phyloP scores from a whole-genome alignment of 1,140 invertebrate species.

The Eumeta japonica region DNA sequence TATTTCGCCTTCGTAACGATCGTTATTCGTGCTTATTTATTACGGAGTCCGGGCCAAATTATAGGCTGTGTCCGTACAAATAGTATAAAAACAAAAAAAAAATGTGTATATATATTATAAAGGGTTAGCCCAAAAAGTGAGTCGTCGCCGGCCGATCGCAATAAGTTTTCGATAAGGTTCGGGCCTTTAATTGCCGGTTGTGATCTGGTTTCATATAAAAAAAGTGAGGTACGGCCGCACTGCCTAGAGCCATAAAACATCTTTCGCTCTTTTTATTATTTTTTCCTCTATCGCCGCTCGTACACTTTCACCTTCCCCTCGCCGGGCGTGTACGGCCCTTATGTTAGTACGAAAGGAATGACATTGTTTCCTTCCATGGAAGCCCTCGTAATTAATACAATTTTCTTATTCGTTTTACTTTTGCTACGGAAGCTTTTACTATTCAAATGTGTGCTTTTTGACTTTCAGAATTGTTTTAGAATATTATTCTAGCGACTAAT shows the following conservation, averaged over 20 bases:
- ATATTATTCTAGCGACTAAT: no score
- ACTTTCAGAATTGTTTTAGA: no score
- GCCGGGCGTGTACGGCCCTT: no score
- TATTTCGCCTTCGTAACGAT: constrained; percentile 57
- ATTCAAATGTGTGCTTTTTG: no score
- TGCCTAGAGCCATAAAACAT: constrained; percentile 45
- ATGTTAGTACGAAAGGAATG: no score
- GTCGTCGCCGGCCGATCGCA: constrained; percentile 52
- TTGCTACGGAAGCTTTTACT: no score
- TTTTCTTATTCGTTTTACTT: no score
- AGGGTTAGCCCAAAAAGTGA: constrained; percentile 55
- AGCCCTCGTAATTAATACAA: no score
- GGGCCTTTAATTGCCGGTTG: constrained; percentile 56
- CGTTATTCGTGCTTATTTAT: constrained; percentile 58
- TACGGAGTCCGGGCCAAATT: constrained; percentile 52
- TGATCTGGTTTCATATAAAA: constrained; percentile 57
- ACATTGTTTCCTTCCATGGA: no score
- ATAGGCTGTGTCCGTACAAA: constrained; percentile 48
- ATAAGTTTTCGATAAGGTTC: constrained; percentile 56
- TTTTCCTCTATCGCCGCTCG: constrained; percentile 43
- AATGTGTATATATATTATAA: no score
- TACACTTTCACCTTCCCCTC: constrained; percentile 50
- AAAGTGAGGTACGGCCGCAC: constrained; percentile 49
- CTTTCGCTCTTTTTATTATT: constrained; percentile 30
- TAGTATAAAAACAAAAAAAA: no score